Base-by-base conservation (phyloP, 1,140 invertebrate genomes). In the Odontomachus brunneus region DNA sequence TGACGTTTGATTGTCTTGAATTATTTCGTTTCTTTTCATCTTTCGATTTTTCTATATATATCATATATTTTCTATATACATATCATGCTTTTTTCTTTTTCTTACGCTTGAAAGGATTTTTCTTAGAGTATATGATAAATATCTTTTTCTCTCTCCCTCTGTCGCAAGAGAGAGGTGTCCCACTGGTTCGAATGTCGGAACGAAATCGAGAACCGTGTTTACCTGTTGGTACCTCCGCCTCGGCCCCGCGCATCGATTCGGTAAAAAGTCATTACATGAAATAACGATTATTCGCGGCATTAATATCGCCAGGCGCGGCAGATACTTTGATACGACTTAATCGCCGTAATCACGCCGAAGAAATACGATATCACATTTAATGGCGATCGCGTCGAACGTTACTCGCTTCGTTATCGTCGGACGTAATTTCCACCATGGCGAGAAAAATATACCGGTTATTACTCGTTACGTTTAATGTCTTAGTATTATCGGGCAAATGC, bases 281-380 rank as follows among this genome's bases (percentile, higher is more conserved):
- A 74, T 82, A 73, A 82, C 65, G 51, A 69, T 80, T 80, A 44
- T 29, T 12, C 65, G 24, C 53, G 22, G 9, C 65, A 69, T 69
- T 69, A 78, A 78, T 78, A 69, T 17, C 63, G 17, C 17, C 14
- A 5, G 49, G 12, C 19, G 71, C 38, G 38, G 53, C 26, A 12
- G 49, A 57, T 78, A 57, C 29, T 67, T 78, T 78, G 75, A 80
- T 80, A 80, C 65, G 49, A 55, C 57, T 80, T 80, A 69, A 69
- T 67, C 62, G 19, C 59, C 24, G 9, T 65, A 76, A 76, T 67
- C 29, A 4, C 22, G 22, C 17, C 17, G 24, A 38, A 29, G 75
- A 71, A 80, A 80, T 80, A 71, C 33, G 65, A 80, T 71, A 80
- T 69, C 51, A 22, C 5, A 9, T 57, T 55, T 69, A 78, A 69